Conservation (phyloP, 2,113 vertebrate species). For the Petroica traversi region DNA sequence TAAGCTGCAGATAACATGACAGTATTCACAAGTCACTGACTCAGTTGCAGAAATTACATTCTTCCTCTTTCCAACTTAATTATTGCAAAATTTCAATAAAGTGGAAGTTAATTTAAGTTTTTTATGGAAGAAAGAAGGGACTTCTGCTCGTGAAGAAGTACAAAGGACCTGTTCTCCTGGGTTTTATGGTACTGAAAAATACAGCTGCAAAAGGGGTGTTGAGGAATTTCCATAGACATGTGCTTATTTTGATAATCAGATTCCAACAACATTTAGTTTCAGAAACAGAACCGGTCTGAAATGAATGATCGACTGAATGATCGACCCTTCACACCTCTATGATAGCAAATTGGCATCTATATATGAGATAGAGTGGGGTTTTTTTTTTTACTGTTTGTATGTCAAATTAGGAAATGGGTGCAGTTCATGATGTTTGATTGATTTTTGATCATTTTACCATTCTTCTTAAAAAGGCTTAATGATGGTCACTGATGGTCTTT, state of each 20-base stretch:
- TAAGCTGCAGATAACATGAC: background rate
- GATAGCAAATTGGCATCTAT: background rate
- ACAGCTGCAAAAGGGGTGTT: background rate
- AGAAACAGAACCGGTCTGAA: background rate
- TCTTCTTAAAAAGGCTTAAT: background rate
- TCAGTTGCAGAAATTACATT: background rate
- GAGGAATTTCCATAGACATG: background rate
- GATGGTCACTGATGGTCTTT: background rate
- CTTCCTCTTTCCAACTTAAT: background rate
- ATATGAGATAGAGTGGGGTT: background rate
- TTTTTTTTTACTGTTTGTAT: background rate
- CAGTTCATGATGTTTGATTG: background rate
- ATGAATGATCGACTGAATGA: background rate
- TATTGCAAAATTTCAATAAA: background rate
- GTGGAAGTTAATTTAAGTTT: background rate
- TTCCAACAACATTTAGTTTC: background rate
- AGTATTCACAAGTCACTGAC: background rate
- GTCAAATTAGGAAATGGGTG: background rate
- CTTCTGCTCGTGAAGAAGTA: background rate
- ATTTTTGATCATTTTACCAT: background rate
- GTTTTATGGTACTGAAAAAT: background rate
- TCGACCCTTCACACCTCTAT: background rate
- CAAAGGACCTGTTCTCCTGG: background rate
- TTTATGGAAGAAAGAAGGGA: background rate
- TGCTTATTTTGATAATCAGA: background rate